Evolutionary conservation across 2,888 invertebrate genomes (phyloP).

Genomic region (Sarcophaga subvicina): DNA sequence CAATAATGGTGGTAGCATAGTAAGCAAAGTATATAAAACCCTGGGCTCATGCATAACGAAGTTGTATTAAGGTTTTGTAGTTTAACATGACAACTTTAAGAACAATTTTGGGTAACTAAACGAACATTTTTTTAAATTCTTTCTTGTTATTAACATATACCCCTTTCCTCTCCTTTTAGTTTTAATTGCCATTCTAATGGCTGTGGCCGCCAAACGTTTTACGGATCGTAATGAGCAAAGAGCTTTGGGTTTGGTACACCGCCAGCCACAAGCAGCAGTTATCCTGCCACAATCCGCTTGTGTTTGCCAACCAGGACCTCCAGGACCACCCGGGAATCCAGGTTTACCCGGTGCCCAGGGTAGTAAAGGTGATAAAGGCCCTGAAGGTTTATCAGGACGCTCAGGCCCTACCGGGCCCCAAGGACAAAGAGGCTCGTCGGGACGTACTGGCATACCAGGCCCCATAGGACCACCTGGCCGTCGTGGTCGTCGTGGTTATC

Average conservation of each 20-base stretch:
- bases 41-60: not conserved
- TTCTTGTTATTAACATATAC: no score
- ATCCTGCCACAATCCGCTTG: conserved; percentile 38
- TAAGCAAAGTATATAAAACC: not conserved
- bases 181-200: not conserved
- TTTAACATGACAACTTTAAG: not conserved
- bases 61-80: no score
- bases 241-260: conserved; percentile 57
- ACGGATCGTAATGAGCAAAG: conserved; percentile 14
- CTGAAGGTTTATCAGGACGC: conserved; percentile 62
- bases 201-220: conserved; percentile 19
- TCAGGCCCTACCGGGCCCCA: conserved; percentile 53
- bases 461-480: conserved; percentile 65
- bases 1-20: not conserved
- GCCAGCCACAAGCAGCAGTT: conserved; percentile 38
- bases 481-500: conserved; percentile 68
- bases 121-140: no score
- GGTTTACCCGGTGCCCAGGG: conserved; percentile 65
- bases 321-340: conserved; percentile 67
- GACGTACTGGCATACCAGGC: conserved; percentile 60
- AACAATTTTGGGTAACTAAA: not conserved
- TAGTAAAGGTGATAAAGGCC: conserved; percentile 64
- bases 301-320: conserved; percentile 56
- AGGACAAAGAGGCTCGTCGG: conserved; percentile 59
- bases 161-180: not conserved